These are phyloP conservation scores for Anneissia japonica DNA, from an alignment of 35 echinoderm and acorn worm species.

Conservation along the genomic window DNA sequence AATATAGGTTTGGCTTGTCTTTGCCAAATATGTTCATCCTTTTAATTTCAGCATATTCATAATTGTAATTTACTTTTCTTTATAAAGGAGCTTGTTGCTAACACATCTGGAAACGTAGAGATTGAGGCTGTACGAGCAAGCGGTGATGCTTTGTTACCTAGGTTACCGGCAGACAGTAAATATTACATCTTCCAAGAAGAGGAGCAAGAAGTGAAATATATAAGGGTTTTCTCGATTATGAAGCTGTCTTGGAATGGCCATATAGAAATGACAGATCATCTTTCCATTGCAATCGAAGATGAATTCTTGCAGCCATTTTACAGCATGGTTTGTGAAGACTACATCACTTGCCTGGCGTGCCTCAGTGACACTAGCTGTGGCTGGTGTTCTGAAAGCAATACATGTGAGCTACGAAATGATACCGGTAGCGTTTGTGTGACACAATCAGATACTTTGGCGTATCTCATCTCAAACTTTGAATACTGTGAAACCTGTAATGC, in stretches of 20 bases:
- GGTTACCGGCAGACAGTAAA: background rate
- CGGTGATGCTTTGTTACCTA: background rate
- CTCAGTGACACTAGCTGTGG: constrained; percentile 59
- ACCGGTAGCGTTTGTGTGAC: constrained; percentile 8
- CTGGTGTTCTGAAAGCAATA: constrained; percentile 64
- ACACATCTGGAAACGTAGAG: background rate
- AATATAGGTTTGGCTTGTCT: too few relatives aligned
- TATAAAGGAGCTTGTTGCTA: background rate
- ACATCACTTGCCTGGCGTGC: constrained; percentile 55
- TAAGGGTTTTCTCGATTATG: background rate
- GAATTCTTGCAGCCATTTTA: constrained; percentile 50
- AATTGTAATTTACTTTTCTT: too few relatives aligned
- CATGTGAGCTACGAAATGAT: constrained; percentile 37
- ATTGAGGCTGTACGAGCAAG: background rate
- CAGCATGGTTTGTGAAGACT: constrained; percentile 31
- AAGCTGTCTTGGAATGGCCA: background rate
- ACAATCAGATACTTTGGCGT: background rate
- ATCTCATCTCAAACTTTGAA: background rate
- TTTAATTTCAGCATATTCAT: too few relatives aligned
- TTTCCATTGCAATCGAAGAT: background rate
- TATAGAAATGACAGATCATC: background rate
- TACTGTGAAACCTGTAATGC: constrained; percentile 11
- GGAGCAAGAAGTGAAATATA: background rate
- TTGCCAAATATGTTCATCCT: too few relatives aligned
- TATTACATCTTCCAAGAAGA: background rate